Base-by-base conservation (phyloP, 1,140 invertebrate species). In the Notospermus geniculatus region DNA sequence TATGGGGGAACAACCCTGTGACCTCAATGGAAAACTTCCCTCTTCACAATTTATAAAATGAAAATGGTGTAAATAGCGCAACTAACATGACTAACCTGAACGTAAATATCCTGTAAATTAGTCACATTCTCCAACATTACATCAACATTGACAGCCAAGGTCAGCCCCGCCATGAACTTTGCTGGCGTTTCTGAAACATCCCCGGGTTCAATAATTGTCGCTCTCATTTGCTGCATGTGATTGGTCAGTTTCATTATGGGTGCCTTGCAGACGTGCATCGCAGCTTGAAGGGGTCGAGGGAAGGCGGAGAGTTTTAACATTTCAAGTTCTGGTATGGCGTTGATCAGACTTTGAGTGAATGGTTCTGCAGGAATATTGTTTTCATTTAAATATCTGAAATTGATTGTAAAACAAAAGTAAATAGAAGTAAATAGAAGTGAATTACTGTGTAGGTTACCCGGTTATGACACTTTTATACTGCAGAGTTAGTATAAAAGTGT, bases 81-180 rank as follows among this genome's bases (percentile, higher is more conserved):
- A n/a, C n/a, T n/a, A n/a, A n/a, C n/a, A n/a, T n/a, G 9, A 56
- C 53, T 63, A 64, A 96, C 87, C 80, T 90, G 90, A 28, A 97
- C 86, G 60, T 92, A 83, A 54, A 97, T 82, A 61, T 87, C 84
- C 60, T 81, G 81, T 1, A 90, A 82, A 77, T 91, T 87, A 23
- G 86, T 84, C 52, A 96, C 82, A 82, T 94, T 89, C 50, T 87
- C 84, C 62, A 97, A 86, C 76, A 92, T 91, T 0, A 91, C 92
- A 71, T 94, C 91, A 39, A 97, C 83, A 11, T 87, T 88, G 28
- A 97, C 88, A 22, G 90, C 91, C 32, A 93, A 86, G 27, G 96
- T 87, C 0, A 97, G 85, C 0, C 94, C 94, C 0, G 94, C 93
- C 22, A 92, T 93, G 73, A 97, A 95, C 78, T 95, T 94, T n/a